phyloP scores from a whole-genome alignment of 2,797 vertebrate genomes.

The Mycteria americana region DNA sequence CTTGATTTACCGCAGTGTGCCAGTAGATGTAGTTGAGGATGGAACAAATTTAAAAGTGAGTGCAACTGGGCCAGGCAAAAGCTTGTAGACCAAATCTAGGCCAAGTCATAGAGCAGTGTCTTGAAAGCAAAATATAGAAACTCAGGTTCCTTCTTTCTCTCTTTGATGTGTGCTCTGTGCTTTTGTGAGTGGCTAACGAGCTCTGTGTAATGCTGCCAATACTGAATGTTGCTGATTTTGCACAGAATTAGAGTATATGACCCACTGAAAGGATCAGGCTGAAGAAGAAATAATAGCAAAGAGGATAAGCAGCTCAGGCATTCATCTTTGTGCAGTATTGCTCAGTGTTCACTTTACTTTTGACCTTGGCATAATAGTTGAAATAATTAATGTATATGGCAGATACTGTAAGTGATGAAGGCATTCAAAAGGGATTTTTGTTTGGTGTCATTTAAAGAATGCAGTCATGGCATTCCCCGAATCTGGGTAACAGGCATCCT shows the following conservation, averaged over 20 bases:
- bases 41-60: background rate
- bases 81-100: slow-evolving; percentile 39
- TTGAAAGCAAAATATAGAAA: slow-evolving; percentile 33
- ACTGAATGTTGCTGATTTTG: slow-evolving; percentile 47
- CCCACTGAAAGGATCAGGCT: background rate
- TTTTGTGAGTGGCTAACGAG: slow-evolving; percentile 50
- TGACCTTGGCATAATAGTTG: background rate
- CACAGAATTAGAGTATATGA: slow-evolving; percentile 14
- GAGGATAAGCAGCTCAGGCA: slow-evolving; percentile 8
- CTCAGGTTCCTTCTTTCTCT: slow-evolving; percentile 18
- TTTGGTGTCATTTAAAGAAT: background rate
- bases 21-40: background rate
- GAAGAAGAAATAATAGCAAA: slow-evolving; percentile 5
- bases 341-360: background rate
- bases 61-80: slow-evolving; percentile 4
- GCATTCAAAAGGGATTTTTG: background rate
- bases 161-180: slow-evolving; percentile 54
- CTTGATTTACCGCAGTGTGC: background rate
- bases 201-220: slow-evolving; percentile 34
- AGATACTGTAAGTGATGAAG: background rate
- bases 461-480: background rate
- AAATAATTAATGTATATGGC: background rate
- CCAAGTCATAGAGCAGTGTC: background rate
- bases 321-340: background rate
- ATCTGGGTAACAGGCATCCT: background rate